Evolutionary conservation across 2,113 vertebrate genomes (phyloP).

Genomic region (Hymenochirus boettgeri): DNA sequence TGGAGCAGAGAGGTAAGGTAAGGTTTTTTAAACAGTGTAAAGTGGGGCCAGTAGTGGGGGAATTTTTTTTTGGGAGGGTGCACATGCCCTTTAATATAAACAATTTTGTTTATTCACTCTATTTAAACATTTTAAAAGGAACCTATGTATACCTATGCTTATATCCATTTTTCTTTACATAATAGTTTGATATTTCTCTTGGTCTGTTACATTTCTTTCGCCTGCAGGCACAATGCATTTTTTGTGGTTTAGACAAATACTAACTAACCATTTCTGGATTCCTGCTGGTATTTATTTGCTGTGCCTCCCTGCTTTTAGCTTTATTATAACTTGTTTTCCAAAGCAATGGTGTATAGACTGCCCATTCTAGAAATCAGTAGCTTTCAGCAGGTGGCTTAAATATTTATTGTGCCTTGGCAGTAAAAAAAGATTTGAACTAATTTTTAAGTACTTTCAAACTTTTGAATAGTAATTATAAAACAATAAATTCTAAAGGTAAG

Average conservation of each 20-base stretch:
- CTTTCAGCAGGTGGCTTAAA: background rate
- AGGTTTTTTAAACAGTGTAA: too few relatives aligned
- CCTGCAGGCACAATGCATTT: background rate
- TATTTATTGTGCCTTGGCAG: background rate
- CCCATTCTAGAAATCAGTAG: background rate
- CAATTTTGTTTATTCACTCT: too few relatives aligned
- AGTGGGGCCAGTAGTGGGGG: too few relatives aligned
- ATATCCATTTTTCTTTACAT: too few relatives aligned
- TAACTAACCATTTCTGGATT: background rate
- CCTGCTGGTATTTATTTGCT: conserved; percentile 2
- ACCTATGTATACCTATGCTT: too few relatives aligned
- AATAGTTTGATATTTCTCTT: background rate
- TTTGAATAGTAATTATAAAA: background rate
- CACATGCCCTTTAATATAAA: too few relatives aligned
- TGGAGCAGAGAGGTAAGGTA: too few relatives aligned
- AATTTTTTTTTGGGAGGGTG: too few relatives aligned
- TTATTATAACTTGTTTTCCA: background rate
- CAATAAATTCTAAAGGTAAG: background rate
- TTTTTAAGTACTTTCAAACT: background rate
- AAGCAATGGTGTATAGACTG: background rate
- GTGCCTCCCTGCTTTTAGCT: background rate
- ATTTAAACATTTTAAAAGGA: too few relatives aligned
- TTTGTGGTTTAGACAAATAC: background rate
- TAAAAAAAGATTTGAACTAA: background rate
- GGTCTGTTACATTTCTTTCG: background rate